Conservation (phyloP, 1,140 invertebrate species). For the Achatina immaculata region DNA sequence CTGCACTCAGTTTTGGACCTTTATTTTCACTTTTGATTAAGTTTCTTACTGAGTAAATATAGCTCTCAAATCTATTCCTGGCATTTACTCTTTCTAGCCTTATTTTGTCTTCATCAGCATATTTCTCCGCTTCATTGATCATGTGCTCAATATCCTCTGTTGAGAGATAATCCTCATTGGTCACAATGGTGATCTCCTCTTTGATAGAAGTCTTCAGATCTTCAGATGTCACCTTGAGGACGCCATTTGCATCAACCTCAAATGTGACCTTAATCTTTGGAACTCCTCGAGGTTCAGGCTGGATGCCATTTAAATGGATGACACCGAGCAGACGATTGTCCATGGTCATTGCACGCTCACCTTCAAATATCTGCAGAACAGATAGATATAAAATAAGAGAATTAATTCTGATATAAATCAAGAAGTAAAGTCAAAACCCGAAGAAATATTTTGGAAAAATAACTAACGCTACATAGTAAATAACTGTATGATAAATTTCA, state of each 20-base stretch:
- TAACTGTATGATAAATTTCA: too few relatives aligned
- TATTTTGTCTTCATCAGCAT: constrained; percentile 61
- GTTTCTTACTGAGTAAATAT: constrained; percentile 98
- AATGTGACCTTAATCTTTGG: constrained; percentile 74
- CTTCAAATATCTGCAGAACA: constrained; percentile 80
- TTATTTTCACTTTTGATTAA: constrained; percentile 98
- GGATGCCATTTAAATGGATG: constrained; percentile 92
- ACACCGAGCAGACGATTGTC: constrained; percentile 87
- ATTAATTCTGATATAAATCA: background rate
- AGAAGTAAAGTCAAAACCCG: background rate
- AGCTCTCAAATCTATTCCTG: constrained; percentile 89
- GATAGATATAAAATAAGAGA: background rate
- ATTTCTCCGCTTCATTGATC: constrained; percentile 77
- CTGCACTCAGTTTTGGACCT: constrained; percentile 89
- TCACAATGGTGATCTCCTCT: constrained; percentile 98
- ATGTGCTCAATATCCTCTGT: constrained; percentile 98
- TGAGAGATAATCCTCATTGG: constrained; percentile 92
- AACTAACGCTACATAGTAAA: background rate
- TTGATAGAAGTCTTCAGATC: constrained; percentile 97
- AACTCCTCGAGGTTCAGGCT: constrained; percentile 91
- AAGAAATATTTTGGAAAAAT: background rate
- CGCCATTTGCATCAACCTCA: background rate
- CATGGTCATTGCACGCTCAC: constrained; percentile 88
- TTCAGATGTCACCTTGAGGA: constrained; percentile 76
- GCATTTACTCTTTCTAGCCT: constrained; percentile 95